Percentiles rank a stretch among this genome's conserved stretches.
Evolutionary conservation across 2,113 vertebrate genomes (phyloP).

Genomic region (Haemorhous mexicanus): DNA sequence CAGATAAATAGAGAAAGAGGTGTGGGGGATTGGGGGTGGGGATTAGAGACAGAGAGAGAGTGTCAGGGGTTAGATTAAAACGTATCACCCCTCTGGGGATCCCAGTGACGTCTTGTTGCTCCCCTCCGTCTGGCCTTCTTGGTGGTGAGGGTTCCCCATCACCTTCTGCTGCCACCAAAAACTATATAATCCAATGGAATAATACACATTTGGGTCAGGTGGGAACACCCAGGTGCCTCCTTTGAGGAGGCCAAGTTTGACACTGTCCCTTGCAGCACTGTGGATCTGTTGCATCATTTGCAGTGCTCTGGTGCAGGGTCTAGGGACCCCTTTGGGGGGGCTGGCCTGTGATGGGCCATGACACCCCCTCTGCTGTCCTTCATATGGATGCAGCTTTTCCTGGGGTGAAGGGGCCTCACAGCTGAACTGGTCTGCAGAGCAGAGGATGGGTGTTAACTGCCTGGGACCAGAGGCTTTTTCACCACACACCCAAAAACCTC

Average conservation of each 20-base stretch:
- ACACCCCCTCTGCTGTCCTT: not conserved
- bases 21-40: rapidly evolving
- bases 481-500: not conserved
- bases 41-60: not conserved
- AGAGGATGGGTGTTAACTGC: not conserved
- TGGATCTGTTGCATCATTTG: not conserved
- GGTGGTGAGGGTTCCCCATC: not conserved
- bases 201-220: not conserved
- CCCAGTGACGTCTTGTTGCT: rapidly evolving
- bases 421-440: not conserved
- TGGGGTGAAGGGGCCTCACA: not conserved
- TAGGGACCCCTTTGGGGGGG: not conserved
- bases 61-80: not conserved
- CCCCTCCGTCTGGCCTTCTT: not conserved
- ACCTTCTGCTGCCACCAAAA: not conserved
- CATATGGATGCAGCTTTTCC: rapidly evolving
- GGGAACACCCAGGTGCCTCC: not conserved
- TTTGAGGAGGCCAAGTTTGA: not conserved
- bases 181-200: not conserved
- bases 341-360: not conserved
- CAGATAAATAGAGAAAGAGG: not conserved
- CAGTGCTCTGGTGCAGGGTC: not conserved
- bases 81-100: not conserved
- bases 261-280: not conserved
- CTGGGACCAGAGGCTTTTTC: not conserved